A percentile compares a stretch with the other conserved stretches of the same genome.
phyloP scores from a whole-genome alignment of 2,888 invertebrate species.

The Platycheirus rosarum region DNA sequence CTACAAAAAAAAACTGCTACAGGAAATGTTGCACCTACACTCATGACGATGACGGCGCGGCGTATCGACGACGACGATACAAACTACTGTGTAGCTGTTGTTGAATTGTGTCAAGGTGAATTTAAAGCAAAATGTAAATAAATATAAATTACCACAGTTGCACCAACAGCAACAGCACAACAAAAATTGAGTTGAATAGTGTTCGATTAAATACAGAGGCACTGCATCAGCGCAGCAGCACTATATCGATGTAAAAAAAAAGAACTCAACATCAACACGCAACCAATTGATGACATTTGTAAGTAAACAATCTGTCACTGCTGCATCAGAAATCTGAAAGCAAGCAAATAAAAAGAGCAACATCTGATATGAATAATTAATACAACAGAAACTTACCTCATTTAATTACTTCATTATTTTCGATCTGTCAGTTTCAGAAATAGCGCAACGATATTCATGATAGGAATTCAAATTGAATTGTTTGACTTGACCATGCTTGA shows the following conservation, averaged over 20 bases:
- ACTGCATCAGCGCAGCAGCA: slow-evolving; percentile 7
- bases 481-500: slow-evolving; percentile 66
- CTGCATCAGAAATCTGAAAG: not conserved
- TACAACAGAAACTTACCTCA: slow-evolving; percentile 50
- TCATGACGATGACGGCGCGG: slow-evolving; percentile 57
- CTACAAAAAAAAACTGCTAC: slow-evolving; percentile 41
- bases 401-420: slow-evolving; percentile 68
- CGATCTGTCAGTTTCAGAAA: slow-evolving; percentile 52
- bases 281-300: slow-evolving; percentile 62
- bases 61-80: slow-evolving; percentile 31
- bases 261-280: slow-evolving; percentile 31
- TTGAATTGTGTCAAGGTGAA: slow-evolving; percentile 74
- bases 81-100: slow-evolving; percentile 49
- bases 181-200: slow-evolving; percentile 58
- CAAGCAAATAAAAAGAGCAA: slow-evolving; percentile 4
- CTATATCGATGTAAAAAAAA: no score
- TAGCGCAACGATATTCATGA: slow-evolving; percentile 53
- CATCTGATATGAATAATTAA: slow-evolving; percentile 56
- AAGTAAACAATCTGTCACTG: slow-evolving; percentile 70
- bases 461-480: slow-evolving; percentile 70
- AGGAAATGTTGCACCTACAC: slow-evolving; percentile 74
- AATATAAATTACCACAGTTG: slow-evolving; percentile 73
- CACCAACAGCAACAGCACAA: slow-evolving; percentile 41
- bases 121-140: slow-evolving; percentile 73
- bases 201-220: slow-evolving; percentile 53